phyloP scores from a whole-genome alignment of 2,888 invertebrate species.

The Drosophila vallismaia region DNA sequence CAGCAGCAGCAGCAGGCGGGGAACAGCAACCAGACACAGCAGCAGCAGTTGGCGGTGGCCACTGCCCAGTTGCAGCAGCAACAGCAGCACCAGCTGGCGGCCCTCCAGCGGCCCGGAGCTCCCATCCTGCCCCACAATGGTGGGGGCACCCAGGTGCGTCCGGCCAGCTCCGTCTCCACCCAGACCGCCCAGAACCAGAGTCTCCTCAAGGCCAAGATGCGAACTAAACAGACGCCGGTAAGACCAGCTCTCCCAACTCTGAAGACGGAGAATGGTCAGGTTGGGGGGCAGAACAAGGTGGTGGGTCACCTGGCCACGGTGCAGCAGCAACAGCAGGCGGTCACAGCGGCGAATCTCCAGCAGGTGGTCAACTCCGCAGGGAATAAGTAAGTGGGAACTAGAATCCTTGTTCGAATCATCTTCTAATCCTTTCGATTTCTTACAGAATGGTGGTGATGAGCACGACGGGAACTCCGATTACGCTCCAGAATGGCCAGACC shows the following conservation, averaged over 20 bases:
- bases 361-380: constrained; percentile 85
- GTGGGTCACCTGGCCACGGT: constrained; percentile 72
- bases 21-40: constrained; percentile 56
- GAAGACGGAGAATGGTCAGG: constrained; percentile 88
- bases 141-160: constrained; percentile 86
- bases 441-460: constrained; percentile 84
- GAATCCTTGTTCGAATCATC: neutral
- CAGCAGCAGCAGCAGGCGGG: constrained; percentile 45
- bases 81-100: constrained; percentile 64
- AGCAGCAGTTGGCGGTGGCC: constrained; percentile 59
- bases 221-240: constrained; percentile 89
- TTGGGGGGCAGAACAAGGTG: constrained; percentile 80
- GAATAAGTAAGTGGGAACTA: constrained; percentile 84
- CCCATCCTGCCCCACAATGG: constrained; percentile 87
- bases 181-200: constrained; percentile 87
- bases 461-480: constrained; percentile 81
- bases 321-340: constrained; percentile 61
- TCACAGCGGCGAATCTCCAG: constrained; percentile 82
- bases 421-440: neutral
- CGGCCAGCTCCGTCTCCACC: constrained; percentile 93
- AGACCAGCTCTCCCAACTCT: constrained; percentile 88
- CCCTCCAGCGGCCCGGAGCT: constrained; percentile 77
- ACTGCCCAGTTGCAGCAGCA: constrained; percentile 65
- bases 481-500: constrained; percentile 82
- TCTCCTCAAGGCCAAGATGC: constrained; percentile 85